Conservation (phyloP, 2,888 invertebrate species). For the Pterostichus niger region DNA sequence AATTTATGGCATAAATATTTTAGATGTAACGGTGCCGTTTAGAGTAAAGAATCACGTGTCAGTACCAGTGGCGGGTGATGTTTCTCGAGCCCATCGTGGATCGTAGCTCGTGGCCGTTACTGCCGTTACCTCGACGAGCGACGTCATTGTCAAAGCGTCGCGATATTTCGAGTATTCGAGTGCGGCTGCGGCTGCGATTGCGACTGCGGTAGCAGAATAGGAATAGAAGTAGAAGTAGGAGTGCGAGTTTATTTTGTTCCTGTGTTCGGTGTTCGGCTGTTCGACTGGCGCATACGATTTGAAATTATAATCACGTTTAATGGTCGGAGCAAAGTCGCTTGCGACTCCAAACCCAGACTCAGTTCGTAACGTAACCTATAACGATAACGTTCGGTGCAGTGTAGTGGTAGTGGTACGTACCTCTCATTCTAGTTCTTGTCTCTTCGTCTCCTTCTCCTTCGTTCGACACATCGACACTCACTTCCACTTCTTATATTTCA, state of each 20-base stretch:
- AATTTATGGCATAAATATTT: slow-evolving; percentile 67
- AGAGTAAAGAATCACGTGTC: slow-evolving; percentile 66
- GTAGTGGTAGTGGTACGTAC: not conserved
- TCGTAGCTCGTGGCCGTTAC: not conserved
- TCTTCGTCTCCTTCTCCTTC: not conserved
- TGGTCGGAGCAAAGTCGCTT: slow-evolving; percentile 36
- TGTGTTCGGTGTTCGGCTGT: slow-evolving; percentile 33
- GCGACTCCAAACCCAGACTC: slow-evolving; percentile 16
- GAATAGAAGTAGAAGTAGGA: not conserved
- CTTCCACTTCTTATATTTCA: not conserved
- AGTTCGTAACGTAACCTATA: slow-evolving; percentile 23
- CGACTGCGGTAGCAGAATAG: not conserved
- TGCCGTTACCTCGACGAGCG: slow-evolving; percentile 23
- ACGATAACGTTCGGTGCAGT: slow-evolving; percentile 1
- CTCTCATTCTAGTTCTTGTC: not conserved
- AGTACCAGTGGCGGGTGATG: slow-evolving; percentile 63
- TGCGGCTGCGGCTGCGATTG: too few relatives aligned
- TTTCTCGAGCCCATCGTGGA: slow-evolving; percentile 51
- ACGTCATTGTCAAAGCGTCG: slow-evolving; percentile 55
- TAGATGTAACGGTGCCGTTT: slow-evolving; percentile 66
- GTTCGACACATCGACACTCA: not conserved
- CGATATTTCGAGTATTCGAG: slow-evolving; percentile 36
- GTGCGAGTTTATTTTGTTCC: slow-evolving; percentile 56
- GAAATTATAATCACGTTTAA: slow-evolving; percentile 62
- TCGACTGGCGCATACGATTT: slow-evolving; percentile 59